Conservation (phyloP, 2,888 invertebrate species). For the Hyposoter dolosus region DNA sequence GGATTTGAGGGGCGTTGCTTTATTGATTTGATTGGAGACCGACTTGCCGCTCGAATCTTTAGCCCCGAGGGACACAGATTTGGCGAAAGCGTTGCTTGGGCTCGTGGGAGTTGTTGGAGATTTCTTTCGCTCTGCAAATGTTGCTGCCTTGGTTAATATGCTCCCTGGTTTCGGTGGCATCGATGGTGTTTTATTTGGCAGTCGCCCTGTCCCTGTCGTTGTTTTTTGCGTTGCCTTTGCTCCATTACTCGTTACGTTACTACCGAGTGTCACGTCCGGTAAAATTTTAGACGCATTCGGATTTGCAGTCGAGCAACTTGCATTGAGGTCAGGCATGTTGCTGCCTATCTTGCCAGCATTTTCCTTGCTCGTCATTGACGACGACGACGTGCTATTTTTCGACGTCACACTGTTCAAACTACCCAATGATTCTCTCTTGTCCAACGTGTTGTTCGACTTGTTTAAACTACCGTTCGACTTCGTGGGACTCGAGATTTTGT, state of each 20-base stretch:
- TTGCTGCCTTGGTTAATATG: slow-evolving; percentile 85
- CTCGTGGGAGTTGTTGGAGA: slow-evolving; percentile 73
- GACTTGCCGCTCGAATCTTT: slow-evolving; percentile 60
- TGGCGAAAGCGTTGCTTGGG: slow-evolving; percentile 64
- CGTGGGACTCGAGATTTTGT: slow-evolving; percentile 41
- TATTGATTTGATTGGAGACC: slow-evolving; percentile 48
- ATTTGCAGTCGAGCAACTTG: slow-evolving; percentile 87
- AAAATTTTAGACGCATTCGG: slow-evolving; percentile 83
- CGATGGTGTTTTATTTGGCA: slow-evolving; percentile 76
- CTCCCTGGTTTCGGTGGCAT: slow-evolving; percentile 85
- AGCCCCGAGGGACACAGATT: slow-evolving; percentile 66
- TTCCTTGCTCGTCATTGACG: slow-evolving; percentile 68
- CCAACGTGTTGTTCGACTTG: slow-evolving; percentile 69
- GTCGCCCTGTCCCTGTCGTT: slow-evolving; percentile 82
- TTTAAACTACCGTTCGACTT: slow-evolving; percentile 65
- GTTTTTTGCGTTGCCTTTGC: slow-evolving; percentile 75
- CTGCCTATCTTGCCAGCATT: slow-evolving; percentile 77
- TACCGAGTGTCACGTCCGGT: slow-evolving; percentile 82
- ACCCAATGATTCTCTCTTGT: slow-evolving; percentile 71
- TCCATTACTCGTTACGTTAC: slow-evolving; percentile 65
- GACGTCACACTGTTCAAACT: slow-evolving; percentile 31
- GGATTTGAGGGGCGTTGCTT: slow-evolving; percentile 20
- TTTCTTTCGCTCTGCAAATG: slow-evolving; percentile 82
- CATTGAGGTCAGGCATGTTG: slow-evolving; percentile 91
- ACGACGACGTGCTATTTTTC: slow-evolving; percentile 57